Percentiles rank a stretch among this genome's conserved stretches.
phyloP scores from a whole-genome alignment of 2,113 vertebrate species.

The Passer domesticus region DNA sequence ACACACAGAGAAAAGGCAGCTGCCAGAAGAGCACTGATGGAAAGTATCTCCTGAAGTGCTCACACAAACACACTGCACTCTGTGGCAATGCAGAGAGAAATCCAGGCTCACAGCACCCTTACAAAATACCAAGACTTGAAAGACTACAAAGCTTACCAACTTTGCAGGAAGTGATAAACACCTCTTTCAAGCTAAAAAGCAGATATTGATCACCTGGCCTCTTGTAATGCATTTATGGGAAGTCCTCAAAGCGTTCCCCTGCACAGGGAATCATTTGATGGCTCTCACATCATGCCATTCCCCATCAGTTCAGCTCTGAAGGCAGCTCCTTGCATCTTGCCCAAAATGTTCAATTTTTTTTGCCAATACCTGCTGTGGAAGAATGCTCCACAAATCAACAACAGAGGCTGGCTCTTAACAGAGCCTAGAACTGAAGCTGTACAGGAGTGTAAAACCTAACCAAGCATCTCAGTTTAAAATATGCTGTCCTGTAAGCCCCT shows the following conservation, averaged over 20 bases:
- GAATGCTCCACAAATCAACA: not conserved
- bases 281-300: not conserved
- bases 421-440: not conserved
- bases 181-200: not conserved
- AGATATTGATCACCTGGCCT: not conserved
- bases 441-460: constrained; percentile 8
- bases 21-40: not conserved
- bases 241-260: not conserved
- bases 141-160: not conserved
- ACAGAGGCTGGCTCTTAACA: not conserved
- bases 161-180: not conserved
- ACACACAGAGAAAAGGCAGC: not conserved
- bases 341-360: not conserved
- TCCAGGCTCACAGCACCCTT: not conserved
- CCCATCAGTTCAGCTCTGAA: not conserved
- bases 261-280: not conserved
- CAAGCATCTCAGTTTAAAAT: constrained; percentile 43
- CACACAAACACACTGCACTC: not conserved
- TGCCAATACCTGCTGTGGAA: not conserved
- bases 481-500: constrained; percentile 38
- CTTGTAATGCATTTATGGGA: not conserved
- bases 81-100: not conserved
- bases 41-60: not conserved
- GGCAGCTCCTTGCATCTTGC: not conserved
- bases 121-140: not conserved